Evolutionary conservation across 2,797 vertebrate species (phyloP).

Genomic region (Eulemur mongoz): DNA sequence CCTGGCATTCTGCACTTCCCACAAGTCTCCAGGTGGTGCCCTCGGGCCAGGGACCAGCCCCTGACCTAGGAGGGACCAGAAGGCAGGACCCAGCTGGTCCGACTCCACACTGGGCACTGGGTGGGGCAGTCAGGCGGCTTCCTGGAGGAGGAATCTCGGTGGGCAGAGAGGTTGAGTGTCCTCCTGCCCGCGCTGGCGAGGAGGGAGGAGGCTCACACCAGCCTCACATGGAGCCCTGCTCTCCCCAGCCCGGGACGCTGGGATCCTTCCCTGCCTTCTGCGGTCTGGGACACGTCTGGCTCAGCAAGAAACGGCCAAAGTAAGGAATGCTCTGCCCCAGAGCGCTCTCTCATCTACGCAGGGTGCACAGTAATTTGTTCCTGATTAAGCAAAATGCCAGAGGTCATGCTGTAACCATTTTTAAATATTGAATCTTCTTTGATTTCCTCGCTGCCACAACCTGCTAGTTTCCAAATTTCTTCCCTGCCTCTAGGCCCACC

Average conservation of each 20-base stretch:
- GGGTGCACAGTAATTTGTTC: neutral
- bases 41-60: neutral
- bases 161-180: no score
- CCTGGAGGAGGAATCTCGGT: no score
- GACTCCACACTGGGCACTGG: neutral
- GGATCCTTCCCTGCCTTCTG: neutral
- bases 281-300: neutral
- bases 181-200: no score
- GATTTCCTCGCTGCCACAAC: neutral
- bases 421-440: neutral
- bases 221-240: neutral
- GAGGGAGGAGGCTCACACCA: no score
- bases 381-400: neutral
- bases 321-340: neutral
- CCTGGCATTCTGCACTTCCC: neutral
- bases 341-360: neutral
- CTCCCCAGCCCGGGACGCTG: rapidly evolving
- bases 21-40: neutral
- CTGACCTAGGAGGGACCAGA: no score
- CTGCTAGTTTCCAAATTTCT: neutral
- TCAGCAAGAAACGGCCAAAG: neutral
- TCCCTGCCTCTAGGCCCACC: neutral
- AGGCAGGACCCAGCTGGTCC: neutral
- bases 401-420: neutral
- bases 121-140: neutral